Evolutionary conservation across 2,797 vertebrate species (phyloP).

Genomic region (Petrocephalus sullivani): DNA sequence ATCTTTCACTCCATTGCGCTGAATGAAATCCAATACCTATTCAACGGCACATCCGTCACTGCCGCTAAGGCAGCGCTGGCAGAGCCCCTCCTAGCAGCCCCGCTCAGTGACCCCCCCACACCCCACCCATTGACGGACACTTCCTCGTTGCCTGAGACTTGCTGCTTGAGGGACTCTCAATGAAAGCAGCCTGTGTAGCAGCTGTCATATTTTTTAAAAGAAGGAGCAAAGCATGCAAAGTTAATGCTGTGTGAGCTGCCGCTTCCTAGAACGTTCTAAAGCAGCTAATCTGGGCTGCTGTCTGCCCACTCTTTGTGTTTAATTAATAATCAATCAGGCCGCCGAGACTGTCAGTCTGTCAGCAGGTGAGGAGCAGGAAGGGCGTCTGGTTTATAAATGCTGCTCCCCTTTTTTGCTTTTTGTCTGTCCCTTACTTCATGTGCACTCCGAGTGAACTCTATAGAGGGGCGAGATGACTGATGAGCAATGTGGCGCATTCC

Average conservation of each 20-base stretch:
- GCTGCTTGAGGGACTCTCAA: slow-evolving; percentile 32
- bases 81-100: slow-evolving; percentile 54
- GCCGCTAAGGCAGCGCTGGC: slow-evolving; percentile 46
- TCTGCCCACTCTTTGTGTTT: slow-evolving; percentile 21
- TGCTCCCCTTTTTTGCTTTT: background rate
- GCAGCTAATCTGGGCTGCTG: slow-evolving; percentile 18
- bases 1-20: slow-evolving; percentile 58
- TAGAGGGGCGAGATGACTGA: background rate
- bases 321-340: slow-evolving; percentile 29
- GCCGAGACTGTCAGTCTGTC: slow-evolving; percentile 24
- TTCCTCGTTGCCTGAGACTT: slow-evolving; percentile 18
- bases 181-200: slow-evolving; percentile 34
- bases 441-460: background rate
- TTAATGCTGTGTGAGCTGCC: slow-evolving; percentile 26
- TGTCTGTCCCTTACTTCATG: background rate
- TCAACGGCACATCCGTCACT: slow-evolving; percentile 60
- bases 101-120: slow-evolving; percentile 61
- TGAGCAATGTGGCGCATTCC: background rate
- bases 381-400: background rate
- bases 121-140: slow-evolving; percentile 20
- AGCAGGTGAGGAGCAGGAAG: background rate
- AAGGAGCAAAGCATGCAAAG: slow-evolving; percentile 6
- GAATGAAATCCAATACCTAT: slow-evolving; percentile 66
- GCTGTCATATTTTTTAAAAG: slow-evolving; percentile 26
- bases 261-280: slow-evolving; percentile 19